Evolutionary conservation across 2,113 vertebrate species (phyloP).

Genomic region (Myotis davidii): DNA sequence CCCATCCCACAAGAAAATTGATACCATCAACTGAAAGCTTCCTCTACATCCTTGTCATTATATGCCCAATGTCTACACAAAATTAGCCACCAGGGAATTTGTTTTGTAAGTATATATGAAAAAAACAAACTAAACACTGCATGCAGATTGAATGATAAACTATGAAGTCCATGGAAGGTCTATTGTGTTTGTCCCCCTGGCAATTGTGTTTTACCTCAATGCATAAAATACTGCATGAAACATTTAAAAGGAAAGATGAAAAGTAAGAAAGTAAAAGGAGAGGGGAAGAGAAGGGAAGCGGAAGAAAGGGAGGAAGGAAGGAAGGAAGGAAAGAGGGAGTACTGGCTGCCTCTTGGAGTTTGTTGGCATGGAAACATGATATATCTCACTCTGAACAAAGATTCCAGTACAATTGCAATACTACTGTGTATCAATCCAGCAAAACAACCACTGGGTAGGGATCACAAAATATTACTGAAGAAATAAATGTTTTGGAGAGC

Average conservation of each 20-base stretch:
- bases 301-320: background rate
- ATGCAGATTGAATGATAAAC: background rate
- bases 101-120: background rate
- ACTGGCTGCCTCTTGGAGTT: conserved; percentile 12
- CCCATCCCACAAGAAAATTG: background rate
- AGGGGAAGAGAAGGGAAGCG: background rate
- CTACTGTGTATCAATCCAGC: conserved; percentile 22
- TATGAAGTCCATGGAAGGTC: background rate
- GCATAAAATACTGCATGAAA: background rate
- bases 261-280: background rate
- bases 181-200: background rate
- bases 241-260: background rate
- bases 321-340: background rate
- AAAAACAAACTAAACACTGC: background rate
- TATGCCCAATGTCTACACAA: background rate
- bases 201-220: background rate
- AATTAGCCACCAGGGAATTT: background rate
- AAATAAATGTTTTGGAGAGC: conserved; percentile 1
- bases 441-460: conserved; percentile 4
- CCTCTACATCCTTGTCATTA: background rate
- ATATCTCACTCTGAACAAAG: conserved; percentile 61
- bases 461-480: conserved; percentile 27
- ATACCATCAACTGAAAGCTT: background rate
- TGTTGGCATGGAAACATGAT: conserved; percentile 76
- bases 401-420: conserved; percentile 40